Conservation (phyloP, 2,113 vertebrate genomes). For the Sinocyclocheilus rhinocerous region DNA sequence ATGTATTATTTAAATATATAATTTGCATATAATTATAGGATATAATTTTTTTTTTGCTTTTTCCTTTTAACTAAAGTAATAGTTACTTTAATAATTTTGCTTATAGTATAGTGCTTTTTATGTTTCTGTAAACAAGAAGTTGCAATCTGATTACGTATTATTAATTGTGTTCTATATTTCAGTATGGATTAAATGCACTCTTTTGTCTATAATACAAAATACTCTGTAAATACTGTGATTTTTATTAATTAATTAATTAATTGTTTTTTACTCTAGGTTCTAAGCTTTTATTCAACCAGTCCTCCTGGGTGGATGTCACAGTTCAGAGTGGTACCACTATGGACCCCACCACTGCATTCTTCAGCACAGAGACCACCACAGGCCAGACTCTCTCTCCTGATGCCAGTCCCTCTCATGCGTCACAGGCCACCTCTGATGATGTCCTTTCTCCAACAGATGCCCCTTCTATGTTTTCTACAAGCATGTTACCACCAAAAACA, state of each 20-base stretch:
- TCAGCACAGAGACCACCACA: constrained; percentile 58
- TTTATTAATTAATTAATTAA: not conserved
- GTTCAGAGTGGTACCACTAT: constrained; percentile 56
- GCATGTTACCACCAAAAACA: constrained; percentile 71
- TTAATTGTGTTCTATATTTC: not conserved
- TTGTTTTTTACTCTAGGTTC: constrained; percentile 64
- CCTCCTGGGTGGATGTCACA: constrained; percentile 70
- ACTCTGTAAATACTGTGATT: constrained; percentile 4
- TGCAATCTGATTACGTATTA: not conserved
- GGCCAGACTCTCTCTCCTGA: constrained; percentile 23
- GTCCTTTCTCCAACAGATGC: constrained; percentile 46
- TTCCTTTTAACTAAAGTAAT: not conserved
- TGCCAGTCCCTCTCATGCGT: constrained; percentile 34
- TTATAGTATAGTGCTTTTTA: not conserved
- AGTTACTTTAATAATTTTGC: too few relatives aligned
- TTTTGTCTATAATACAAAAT: not conserved
- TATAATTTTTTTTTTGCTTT: not conserved
- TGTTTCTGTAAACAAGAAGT: not conserved
- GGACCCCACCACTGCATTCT: constrained; percentile 42
- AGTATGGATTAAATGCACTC: not conserved
- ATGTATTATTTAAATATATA: not conserved
- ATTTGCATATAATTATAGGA: not conserved
- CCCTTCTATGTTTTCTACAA: constrained; percentile 78
- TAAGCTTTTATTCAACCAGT: constrained; percentile 63
- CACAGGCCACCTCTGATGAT: not conserved